Conservation (phyloP, 2,888 invertebrate species). For the Nemotelus nigrinus region DNA sequence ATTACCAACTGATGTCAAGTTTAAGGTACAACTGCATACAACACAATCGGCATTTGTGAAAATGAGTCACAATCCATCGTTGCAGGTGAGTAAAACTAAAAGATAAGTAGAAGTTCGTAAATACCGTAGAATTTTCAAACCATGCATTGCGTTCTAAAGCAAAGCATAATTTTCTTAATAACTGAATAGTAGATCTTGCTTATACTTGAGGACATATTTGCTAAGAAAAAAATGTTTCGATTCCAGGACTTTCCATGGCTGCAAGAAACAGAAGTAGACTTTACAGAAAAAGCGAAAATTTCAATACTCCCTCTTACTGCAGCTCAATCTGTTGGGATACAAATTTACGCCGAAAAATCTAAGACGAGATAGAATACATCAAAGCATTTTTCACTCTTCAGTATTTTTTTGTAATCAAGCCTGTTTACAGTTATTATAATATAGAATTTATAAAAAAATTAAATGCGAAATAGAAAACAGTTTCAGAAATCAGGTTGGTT, state of each 20-base stretch:
- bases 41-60: conserved; percentile 58
- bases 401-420: not conserved
- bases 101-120: not conserved
- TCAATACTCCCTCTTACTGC: conserved; percentile 57
- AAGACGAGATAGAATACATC: conserved; percentile 4
- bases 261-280: conserved; percentile 51
- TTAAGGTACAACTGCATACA: conserved; percentile 60
- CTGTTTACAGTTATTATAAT: not conserved
- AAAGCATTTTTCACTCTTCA: not conserved
- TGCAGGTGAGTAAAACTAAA: conserved; percentile 54
- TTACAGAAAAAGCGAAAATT: conserved; percentile 49
- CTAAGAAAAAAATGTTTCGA: not conserved
- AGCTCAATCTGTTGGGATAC: conserved; percentile 56
- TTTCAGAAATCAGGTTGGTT: no score
- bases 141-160: no score
- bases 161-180: not conserved
- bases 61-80: conserved; percentile 57
- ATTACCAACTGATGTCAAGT: conserved; percentile 56
- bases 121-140: not conserved
- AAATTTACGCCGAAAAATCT: conserved; percentile 55
- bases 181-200: not conserved
- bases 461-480: no score
- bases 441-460: no score
- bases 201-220: no score
- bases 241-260: conserved; percentile 62